These are phyloP conservation scores for Dicentrarchus labrax DNA, from an alignment of 2,113 vertebrate genomes.

Conservation along the genomic window DNA sequence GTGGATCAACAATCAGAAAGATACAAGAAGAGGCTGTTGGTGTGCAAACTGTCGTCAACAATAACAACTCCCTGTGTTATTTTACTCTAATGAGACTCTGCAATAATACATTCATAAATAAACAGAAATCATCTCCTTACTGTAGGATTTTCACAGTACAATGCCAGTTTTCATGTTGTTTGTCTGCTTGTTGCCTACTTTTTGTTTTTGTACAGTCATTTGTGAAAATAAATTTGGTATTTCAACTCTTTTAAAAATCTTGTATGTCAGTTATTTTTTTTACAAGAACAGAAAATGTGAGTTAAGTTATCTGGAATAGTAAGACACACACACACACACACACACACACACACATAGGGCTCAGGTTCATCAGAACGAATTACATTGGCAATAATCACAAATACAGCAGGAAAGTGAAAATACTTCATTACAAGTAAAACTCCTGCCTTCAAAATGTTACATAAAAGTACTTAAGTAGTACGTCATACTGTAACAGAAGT, in stretches of 20 bases:
- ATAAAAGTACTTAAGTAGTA: too few relatives aligned
- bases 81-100: neutral
- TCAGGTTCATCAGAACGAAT: too few relatives aligned
- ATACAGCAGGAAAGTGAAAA: too few relatives aligned
- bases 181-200: neutral
- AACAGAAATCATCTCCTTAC: neutral
- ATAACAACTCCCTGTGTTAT: neutral
- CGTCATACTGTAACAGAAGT: too few relatives aligned
- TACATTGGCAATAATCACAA: too few relatives aligned
- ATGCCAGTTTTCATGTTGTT: conserved; percentile 10
- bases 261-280: neutral
- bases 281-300: neutral
- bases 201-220: conserved; percentile 49
- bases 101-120: conserved; percentile 8
- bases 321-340: too few relatives aligned
- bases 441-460: too few relatives aligned
- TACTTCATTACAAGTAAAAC: too few relatives aligned
- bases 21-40: neutral
- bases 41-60: too few relatives aligned
- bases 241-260: neutral
- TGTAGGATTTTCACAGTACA: neutral
- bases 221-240: conserved; percentile 58
- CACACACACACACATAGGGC: too few relatives aligned
- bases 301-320: too few relatives aligned
- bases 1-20: conserved; percentile 17